Percentiles rank a stretch among this genome's conserved stretches.
These are phyloP conservation scores for Dryobota labecula DNA, from an alignment of 2,888 invertebrate species.

Conservation along the genomic window DNA sequence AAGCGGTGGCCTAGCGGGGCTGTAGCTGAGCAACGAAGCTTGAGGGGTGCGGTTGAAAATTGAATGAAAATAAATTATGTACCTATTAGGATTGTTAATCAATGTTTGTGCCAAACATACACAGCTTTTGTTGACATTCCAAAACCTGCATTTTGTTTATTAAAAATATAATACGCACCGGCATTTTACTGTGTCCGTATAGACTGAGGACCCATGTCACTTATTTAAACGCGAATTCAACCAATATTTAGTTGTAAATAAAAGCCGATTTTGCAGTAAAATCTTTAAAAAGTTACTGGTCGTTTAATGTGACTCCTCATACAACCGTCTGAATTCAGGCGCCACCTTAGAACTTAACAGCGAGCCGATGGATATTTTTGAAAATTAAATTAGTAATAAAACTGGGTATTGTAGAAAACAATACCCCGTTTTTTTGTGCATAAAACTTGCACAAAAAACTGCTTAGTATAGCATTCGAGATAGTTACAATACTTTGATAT, in stretches of 20 bases:
- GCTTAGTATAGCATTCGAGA: too few relatives aligned
- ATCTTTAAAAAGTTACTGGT: too few relatives aligned
- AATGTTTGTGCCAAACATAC: background rate
- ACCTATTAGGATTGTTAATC: background rate
- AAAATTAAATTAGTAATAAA: too few relatives aligned
- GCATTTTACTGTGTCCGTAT: background rate
- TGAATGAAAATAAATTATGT: background rate
- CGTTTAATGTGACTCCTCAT: too few relatives aligned
- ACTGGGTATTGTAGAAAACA: too few relatives aligned
- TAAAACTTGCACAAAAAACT: too few relatives aligned
- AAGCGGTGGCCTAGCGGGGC: background rate
- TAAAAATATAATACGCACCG: background rate
- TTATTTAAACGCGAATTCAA: background rate
- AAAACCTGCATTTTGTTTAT: background rate
- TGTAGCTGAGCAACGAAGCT: background rate
- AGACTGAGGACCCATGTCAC: background rate
- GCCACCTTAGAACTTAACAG: background rate
- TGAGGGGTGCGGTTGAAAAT: background rate
- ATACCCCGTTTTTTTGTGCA: too few relatives aligned
- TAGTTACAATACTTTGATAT: too few relatives aligned
- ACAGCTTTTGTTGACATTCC: background rate
- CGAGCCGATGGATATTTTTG: too few relatives aligned
- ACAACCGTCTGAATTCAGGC: background rate
- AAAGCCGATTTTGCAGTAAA: too few relatives aligned
- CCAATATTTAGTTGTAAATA: background rate